Evolutionary conservation across 1,140 invertebrate genomes (phyloP).

Genomic region (Heliothis virescens): DNA sequence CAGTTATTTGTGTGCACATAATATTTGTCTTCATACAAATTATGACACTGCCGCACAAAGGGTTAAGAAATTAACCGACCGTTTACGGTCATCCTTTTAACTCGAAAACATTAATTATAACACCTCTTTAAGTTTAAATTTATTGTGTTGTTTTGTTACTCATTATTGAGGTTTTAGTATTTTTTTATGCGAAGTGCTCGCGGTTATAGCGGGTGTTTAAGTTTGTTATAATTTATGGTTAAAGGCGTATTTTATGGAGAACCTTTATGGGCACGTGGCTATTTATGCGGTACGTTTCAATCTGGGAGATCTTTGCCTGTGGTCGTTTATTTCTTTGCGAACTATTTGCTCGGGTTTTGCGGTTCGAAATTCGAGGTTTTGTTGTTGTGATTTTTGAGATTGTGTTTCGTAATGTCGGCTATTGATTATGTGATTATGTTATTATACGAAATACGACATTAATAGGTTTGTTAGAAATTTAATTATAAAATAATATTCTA

Average conservation of each 20-base stretch:
- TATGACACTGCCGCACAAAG: conserved; percentile 75
- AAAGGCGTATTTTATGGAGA: conserved; percentile 76
- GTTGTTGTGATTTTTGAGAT: conserved; percentile 14
- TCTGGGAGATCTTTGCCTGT: conserved; percentile 73
- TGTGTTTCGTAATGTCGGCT: conserved; percentile 28
- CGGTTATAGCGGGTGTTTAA: conserved; percentile 75
- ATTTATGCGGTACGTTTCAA: conserved; percentile 81
- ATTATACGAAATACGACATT: no score
- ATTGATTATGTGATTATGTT: no score
- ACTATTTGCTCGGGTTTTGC: conserved; percentile 62
- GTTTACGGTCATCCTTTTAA: conserved; percentile 74
- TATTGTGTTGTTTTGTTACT: conserved; percentile 80
- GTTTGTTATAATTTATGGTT: conserved; percentile 76
- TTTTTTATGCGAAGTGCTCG: conserved; percentile 66
- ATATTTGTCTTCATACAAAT: conserved; percentile 65
- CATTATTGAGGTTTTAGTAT: conserved; percentile 71
- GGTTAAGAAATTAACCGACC: conserved; percentile 69
- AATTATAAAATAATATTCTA: no score
- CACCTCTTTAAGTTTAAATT: conserved; percentile 84
- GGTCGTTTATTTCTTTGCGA: conserved; percentile 62
- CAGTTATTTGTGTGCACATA: conserved; percentile 51
- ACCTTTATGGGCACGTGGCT: conserved; percentile 76
- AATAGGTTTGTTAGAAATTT: no score
- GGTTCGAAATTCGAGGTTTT: conserved; percentile 50
- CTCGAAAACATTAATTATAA: conserved; percentile 82